phyloP scores from a whole-genome alignment of 2,113 vertebrate genomes.

The Spea multiplicata region DNA sequence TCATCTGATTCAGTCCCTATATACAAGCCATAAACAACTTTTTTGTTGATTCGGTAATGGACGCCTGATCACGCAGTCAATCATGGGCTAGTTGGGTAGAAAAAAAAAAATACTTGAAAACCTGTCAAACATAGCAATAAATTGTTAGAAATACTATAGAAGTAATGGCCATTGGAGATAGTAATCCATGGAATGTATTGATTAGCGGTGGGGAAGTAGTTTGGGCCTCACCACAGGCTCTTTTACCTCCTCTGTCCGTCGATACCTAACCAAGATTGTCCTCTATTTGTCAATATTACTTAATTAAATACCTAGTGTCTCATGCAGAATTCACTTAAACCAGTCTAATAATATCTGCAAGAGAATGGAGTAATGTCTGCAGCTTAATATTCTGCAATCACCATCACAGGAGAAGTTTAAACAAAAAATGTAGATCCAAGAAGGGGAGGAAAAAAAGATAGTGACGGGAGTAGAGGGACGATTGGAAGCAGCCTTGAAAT shows the following conservation, averaged over 20 bases:
- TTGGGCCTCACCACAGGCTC: conserved; percentile 47
- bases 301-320: conserved; percentile 49
- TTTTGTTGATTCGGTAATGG: conserved; percentile 35
- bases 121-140: conserved; percentile 47
- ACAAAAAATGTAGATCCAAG: conserved; percentile 8
- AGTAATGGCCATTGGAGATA: conserved; percentile 48
- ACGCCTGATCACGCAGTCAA: conserved; percentile 41
- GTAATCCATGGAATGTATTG: conserved; percentile 49
- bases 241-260: conserved; percentile 46
- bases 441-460: conserved; percentile 19
- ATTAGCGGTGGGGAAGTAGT: conserved; percentile 45
- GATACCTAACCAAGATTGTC: conserved; percentile 46
- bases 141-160: conserved; percentile 48
- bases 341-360: conserved; percentile 25
- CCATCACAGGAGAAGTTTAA: neutral
- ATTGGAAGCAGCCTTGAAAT: conserved; percentile 48
- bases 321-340: conserved; percentile 34
- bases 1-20: conserved; percentile 4
- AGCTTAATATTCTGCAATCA: conserved; percentile 6
- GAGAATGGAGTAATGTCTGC: neutral
- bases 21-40: conserved; percentile 24
- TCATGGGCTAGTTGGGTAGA: conserved; percentile 25
- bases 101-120: conserved; percentile 40
- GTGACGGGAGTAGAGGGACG: conserved; percentile 31
- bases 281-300: conserved; percentile 47